Base-by-base conservation (phyloP, 2,888 invertebrate genomes). In the Oxytorus armatus region DNA sequence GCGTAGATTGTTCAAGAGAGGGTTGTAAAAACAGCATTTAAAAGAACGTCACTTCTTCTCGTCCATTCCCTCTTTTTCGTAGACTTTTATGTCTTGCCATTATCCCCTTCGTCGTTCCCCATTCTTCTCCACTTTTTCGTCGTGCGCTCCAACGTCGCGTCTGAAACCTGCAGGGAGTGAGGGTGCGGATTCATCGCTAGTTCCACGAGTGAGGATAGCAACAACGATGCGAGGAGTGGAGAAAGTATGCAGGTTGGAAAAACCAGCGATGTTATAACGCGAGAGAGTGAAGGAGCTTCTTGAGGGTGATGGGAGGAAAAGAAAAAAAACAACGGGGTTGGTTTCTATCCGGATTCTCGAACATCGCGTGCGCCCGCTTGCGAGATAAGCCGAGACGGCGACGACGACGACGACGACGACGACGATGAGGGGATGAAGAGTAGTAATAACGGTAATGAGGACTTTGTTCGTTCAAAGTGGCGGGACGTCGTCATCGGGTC, bases 291-390 rank as follows among this genome's bases (percentile, higher is more conserved):
- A 29, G 1, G 18, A 36, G 33, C 10, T 16, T n/a, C 39, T 1
- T 39, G 39, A 39, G 51, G n/a, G 36, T 36, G 53, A 11, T 25
- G 14, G 47, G 21, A 0, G 53, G 25, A 63, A 29, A 29, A 7
- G 39, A 16, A 18, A 47, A 25, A 44, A 65, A 49, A 23, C 11
- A 23, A 10, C 3, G 14, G 33, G 44, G 23, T 44, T 1, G n/a
- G n/a, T 82, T 81, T 74, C 81, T 82, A 85, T 84, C 84, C 81
- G 79, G 79, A 85, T 86, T 86, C 83, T 82, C 77, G 82, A 82
- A 83, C 65, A 84, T 88, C 87, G 85, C 86, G 83, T 86, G 86
- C 81, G 79, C 65, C 75, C 53, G 66, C 11, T 36, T 29, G 5
- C 23, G 66, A 83, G 85, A 84, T 86, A 86, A 88, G 84, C 85